Conservation (phyloP, 2,888 invertebrate genomes). For the Prosapia bicincta region DNA sequence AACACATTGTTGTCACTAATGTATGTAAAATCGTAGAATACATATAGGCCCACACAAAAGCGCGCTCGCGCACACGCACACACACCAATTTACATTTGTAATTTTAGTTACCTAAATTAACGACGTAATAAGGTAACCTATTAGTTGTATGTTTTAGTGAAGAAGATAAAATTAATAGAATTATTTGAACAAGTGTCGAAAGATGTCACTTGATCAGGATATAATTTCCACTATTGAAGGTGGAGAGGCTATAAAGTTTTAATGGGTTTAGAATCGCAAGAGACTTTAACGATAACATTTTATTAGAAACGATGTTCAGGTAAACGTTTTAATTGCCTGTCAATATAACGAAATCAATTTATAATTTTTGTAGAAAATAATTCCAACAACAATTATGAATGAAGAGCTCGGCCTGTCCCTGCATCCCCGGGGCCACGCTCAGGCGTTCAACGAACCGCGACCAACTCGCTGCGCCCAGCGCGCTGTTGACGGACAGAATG, state of each 20-base stretch:
- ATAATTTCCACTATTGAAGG: not conserved
- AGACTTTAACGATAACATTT: not conserved
- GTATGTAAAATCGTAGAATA: too few species aligned
- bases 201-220: not conserved
- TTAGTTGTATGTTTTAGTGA: too few species aligned
- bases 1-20: too few species aligned
- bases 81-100: too few species aligned
- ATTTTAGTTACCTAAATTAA: not conserved
- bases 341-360: not conserved
- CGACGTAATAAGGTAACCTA: too few species aligned
- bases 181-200: not conserved
- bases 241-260: not conserved
- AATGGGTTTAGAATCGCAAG: not conserved
- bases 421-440: slow-evolving; percentile 7
- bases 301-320: not conserved
- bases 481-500: not conserved
- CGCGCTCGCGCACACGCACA: too few species aligned
- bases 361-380: not conserved
- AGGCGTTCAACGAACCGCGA: slow-evolving; percentile 10
- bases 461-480: not conserved
- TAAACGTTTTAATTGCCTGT: not conserved
- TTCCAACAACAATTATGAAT: slow-evolving; percentile 15
- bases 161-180: not conserved
- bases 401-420: not conserved
- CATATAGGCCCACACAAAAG: too few species aligned